These are phyloP conservation scores for Epinephelus coioides DNA, from an alignment of 2,797 vertebrate species.

Conservation along the genomic window DNA sequence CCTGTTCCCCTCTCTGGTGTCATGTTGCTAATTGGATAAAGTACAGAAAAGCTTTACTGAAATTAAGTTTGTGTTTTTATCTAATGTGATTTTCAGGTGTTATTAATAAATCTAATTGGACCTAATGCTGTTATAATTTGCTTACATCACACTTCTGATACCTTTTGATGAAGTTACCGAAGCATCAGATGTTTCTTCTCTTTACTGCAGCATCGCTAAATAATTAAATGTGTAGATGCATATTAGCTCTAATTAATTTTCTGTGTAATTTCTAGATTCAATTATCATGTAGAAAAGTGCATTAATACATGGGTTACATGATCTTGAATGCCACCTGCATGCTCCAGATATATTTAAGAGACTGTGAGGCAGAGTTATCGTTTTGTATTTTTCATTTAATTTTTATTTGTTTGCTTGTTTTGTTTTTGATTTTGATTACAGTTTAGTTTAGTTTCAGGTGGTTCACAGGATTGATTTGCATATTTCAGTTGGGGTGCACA, in stretches of 20 bases:
- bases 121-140: not conserved
- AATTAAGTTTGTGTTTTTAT: conserved; percentile 1
- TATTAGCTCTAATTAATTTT: conserved; percentile 9
- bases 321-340: not conserved
- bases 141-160: not conserved
- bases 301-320: not conserved
- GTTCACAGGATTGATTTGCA: no score
- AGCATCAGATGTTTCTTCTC: not conserved
- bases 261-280: not conserved
- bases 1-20: not conserved
- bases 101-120: not conserved
- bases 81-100: not conserved
- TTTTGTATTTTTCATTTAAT: no score
- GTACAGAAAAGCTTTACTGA: not conserved
- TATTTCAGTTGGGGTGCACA: no score
- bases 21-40: conserved; percentile 14
- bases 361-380: not conserved
- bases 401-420: no score
- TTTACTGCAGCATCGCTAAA: not conserved
- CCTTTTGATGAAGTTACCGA: not conserved
- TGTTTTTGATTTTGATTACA: no score
- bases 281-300: not conserved
- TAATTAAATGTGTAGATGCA: conserved; percentile 3
- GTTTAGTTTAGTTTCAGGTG: no score
- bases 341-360: conserved; percentile 15